These are phyloP conservation scores for Periophthalmus magnuspinnatus DNA, from an alignment of 2,797 vertebrate genomes.

Conservation along the genomic window DNA sequence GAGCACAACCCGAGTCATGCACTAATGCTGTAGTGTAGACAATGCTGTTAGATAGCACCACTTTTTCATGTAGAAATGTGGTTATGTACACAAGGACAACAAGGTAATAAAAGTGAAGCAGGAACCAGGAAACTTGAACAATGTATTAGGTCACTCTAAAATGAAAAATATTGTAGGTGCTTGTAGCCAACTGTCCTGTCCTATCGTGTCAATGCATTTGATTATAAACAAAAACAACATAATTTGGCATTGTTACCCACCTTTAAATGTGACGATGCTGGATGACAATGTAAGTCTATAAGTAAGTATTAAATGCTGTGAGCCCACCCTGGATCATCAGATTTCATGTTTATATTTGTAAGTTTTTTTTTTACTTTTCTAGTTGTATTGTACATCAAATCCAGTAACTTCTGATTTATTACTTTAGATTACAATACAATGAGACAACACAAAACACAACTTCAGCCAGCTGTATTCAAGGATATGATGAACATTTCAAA, in stretches of 20 bases:
- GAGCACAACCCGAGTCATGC: not conserved
- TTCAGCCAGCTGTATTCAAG: not conserved
- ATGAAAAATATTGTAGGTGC: too few relatives aligned
- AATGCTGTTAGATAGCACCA: not conserved
- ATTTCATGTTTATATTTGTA: not conserved
- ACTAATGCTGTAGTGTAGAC: not conserved
- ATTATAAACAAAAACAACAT: too few relatives aligned
- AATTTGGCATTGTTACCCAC: too few relatives aligned
- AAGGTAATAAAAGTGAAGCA: not conserved
- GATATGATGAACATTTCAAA: not conserved
- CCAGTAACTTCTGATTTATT: not conserved
- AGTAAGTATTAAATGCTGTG: not conserved
- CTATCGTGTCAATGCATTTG: not conserved
- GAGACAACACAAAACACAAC: not conserved
- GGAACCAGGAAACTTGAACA: not conserved
- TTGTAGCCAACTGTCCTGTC: not conserved
- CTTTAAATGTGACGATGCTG: too few relatives aligned
- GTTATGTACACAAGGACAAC: not conserved
- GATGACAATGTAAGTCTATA: too few relatives aligned
- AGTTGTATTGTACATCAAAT: not conserved
- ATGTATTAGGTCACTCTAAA: too few relatives aligned
- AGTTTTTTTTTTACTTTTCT: too few relatives aligned
- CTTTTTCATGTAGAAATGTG: not conserved
- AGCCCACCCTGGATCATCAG: too few relatives aligned
- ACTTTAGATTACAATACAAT: not conserved